Base-by-base conservation (phyloP, 2,888 invertebrate species). In the Conus canariensis region DNA sequence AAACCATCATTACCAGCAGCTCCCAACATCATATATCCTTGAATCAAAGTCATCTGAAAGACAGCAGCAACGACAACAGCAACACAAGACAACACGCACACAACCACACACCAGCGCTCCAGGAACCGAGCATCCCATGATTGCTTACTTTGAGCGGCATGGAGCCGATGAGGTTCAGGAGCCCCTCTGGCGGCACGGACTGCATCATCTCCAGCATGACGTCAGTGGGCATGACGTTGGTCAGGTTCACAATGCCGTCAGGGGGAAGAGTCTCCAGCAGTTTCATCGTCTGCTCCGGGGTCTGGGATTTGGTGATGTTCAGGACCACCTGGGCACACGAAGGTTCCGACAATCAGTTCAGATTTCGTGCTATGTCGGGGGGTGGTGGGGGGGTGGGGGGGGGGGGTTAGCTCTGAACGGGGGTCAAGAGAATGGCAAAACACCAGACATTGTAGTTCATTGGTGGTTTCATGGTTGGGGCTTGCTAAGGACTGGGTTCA, bases 221-320 rank as follows among this genome's bases (percentile, higher is more conserved):
- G 7, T 89, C 85, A 16, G 30, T 58, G 59, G 89, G 74, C 25
- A 85, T 85, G 74, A 85, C 74, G 19, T 74, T 64, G 14, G 89
- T 89, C 74, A 89, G 60, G 89, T 85, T 85, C 30, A 89, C 60
- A n/a, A 89, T 89, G 58, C 85, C 89, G 14, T 85, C 85, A 25
- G 89, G 59, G 30, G 89, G 89, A 10, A 89, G 77, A 1, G 89
- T 85, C 60, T 67, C 89, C 85, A 89, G 30, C 85, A 89, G 30
- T 6, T 83, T 83, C 89, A 89, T 89, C 77, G 89, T 89, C 89
- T 89, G 89, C 77, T 74, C 85, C 9, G 89, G 85, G 6, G 89
- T 89, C 85, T 89, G 89, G 7, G 85, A 85, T 22, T 85, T 89
- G 30, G 89, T 89, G 70, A 89, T 67, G 85, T 89, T 89, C n/a